Conservation (phyloP, 2,797 vertebrate genomes). For the Lates japonicus region DNA sequence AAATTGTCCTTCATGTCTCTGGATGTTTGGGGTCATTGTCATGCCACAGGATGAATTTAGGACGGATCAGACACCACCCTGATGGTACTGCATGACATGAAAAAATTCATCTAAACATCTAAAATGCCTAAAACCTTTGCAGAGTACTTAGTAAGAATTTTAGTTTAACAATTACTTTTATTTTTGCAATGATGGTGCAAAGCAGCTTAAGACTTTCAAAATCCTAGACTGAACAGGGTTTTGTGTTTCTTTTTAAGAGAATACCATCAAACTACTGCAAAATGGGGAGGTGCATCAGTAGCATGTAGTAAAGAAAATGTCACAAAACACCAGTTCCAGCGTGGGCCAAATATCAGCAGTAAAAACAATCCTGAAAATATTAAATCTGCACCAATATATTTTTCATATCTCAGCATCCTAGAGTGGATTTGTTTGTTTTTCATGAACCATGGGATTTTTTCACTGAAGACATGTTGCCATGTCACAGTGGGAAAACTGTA, state of each 20-base stretch:
- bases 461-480: not conserved
- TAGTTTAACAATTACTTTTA: not conserved
- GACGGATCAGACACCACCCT: not conserved
- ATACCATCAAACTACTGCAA: no score
- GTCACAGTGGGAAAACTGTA: not conserved
- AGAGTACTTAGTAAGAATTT: not conserved
- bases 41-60: not conserved
- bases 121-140: not conserved
- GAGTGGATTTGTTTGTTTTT: not conserved
- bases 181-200: not conserved
- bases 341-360: not conserved
- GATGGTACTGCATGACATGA: not conserved
- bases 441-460: not conserved
- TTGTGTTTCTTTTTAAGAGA: not conserved
- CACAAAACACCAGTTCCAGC: constrained; percentile 1
- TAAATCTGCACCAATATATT: not conserved
- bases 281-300: not conserved
- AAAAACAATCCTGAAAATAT: not conserved
- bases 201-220: not conserved
- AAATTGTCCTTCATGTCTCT: not conserved
- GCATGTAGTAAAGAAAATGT: not conserved
- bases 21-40: not conserved
- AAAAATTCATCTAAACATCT: not conserved
- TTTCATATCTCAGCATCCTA: not conserved
- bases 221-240: not conserved